These are phyloP conservation scores for Pteropus alecto DNA, from an alignment of 2,113 vertebrate species.

Conservation along the genomic window DNA sequence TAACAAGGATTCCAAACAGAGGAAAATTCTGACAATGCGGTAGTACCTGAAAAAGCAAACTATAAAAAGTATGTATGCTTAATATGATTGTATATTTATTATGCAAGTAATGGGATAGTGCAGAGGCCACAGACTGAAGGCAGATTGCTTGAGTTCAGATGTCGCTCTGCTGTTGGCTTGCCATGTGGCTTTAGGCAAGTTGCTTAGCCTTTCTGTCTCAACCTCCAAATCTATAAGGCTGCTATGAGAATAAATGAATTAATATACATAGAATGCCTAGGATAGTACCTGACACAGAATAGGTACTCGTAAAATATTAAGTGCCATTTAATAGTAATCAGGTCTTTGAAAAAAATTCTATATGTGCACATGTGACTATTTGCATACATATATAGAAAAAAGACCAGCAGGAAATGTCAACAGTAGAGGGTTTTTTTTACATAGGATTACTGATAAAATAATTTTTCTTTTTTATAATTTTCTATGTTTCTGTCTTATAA, in stretches of 20 bases:
- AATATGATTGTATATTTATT: neutral
- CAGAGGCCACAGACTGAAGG: neutral
- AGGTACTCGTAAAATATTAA: neutral
- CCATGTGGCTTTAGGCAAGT: neutral
- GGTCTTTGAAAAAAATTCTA: neutral
- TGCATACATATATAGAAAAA: neutral
- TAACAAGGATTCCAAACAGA: neutral
- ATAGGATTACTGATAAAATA: neutral
- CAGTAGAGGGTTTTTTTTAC: neutral
- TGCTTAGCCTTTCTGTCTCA: neutral
- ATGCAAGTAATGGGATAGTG: neutral
- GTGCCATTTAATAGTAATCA: neutral
- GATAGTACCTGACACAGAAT: neutral
- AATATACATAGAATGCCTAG: neutral
- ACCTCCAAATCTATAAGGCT: neutral
- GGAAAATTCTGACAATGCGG: neutral
- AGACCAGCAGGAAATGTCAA: neutral
- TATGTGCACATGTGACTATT: neutral
- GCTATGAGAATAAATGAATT: neutral
- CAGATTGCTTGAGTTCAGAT: neutral
- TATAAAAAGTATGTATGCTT: neutral
- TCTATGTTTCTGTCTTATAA: neutral
- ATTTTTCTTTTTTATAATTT: neutral
- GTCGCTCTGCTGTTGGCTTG: neutral
- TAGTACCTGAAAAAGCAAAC: neutral